Base-by-base conservation (phyloP, 1,140 invertebrate species). In the Caenorhabditis remanei region DNA sequence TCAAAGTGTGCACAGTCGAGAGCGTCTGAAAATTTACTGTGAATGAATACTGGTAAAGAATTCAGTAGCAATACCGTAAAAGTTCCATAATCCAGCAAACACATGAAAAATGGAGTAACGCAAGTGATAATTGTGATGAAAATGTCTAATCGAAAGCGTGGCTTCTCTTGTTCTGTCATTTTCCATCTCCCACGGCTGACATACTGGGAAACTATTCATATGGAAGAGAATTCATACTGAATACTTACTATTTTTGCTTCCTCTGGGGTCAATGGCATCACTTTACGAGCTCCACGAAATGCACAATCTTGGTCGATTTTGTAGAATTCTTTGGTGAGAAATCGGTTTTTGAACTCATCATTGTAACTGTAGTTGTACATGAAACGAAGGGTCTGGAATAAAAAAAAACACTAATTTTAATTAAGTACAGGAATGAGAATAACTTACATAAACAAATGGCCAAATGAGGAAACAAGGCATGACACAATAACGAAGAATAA, bases 291-390 rank as follows among this genome's bases (percentile, higher is more conserved):
- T 40, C 85, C 85, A 8, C 67, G 63, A 40, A 85, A 53, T 16
- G 85, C 85, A 79, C 85, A 85, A 55, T 85, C 63, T 21, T 79
- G 13, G 40, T 85, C 85, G 21, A 85, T 85, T 48, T 40, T 40
- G 13, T 24, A n/a, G 21, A 85, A 85, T 85, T 85, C 85, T 48
- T 67, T n/a, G 0, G 63, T 85, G 4, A 85, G 1, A 75, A 55
- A 85, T 2, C 50, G 13, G 21, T 85, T 85, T 21, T 63, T 58
- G 14, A 40, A 85, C n/a, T 85, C 85, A 40, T 85, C 65, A 40
- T 46, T 65, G 41, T 85, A 85, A 48, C 61, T 85, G 67, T 55
- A 85, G 5, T 56, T 85, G 43, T 85, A 85, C 21, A 75, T 67
- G 43, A 85, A 85, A 32, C 63, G 58, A 50, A 67, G 41, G n/a